These are phyloP conservation scores for Scaeva pyrastri DNA, from an alignment of 2,888 invertebrate species.

Conservation along the genomic window DNA sequence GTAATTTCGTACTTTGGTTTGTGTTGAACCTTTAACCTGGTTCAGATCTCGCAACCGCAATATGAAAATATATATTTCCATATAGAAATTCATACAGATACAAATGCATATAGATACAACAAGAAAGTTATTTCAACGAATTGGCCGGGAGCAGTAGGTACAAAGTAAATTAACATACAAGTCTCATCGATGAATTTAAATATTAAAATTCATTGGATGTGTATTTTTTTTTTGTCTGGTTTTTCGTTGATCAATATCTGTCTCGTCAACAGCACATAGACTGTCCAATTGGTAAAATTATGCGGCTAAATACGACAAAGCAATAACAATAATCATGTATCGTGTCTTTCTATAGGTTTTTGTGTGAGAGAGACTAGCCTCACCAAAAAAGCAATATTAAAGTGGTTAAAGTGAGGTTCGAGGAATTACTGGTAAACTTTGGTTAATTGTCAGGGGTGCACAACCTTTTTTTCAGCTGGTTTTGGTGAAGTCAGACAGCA, in stretches of 20 bases:
- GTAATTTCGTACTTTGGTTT: conserved; percentile 19
- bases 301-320: conserved; percentile 37
- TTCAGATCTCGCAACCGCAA: conserved; percentile 38
- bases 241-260: conserved; percentile 51
- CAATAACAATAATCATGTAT: conserved; percentile 48
- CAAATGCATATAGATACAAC: not conserved
- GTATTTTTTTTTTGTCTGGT: conserved; percentile 10
- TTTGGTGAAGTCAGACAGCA: no score
- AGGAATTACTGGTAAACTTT: conserved; percentile 8
- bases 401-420: conserved; percentile 5
- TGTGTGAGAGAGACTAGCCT: not conserved
- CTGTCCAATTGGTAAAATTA: conserved; percentile 34
- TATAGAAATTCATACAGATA: conserved; percentile 22
- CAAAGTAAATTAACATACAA: not conserved
- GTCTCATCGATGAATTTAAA: conserved; percentile 19
- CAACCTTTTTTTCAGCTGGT: not conserved
- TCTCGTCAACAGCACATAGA: conserved; percentile 40
- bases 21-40: conserved; percentile 62
- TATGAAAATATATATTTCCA: not conserved
- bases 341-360: not conserved
- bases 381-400: conserved; percentile 26
- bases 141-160: not conserved
- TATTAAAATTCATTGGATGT: not conserved
- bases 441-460: conserved; percentile 4
- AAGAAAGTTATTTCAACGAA: conserved; percentile 13